Percentiles rank a stretch among this genome's conserved stretches.
Conservation (phyloP, 1,140 invertebrate genomes). For the Pseudomyrmex sp. region DNA sequence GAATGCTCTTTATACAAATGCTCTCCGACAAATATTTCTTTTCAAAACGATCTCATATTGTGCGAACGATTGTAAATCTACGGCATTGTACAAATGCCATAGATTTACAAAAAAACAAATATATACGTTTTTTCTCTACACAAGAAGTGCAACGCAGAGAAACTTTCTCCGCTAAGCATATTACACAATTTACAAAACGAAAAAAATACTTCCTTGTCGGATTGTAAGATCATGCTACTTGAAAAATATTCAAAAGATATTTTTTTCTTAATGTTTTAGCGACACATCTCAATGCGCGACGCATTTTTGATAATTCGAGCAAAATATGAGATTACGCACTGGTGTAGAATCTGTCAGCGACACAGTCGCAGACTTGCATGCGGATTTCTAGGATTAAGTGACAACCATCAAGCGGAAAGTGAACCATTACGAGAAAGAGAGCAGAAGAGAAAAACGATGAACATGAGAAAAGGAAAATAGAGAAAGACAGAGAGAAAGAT, state of each 20-base stretch:
- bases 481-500: neutral
- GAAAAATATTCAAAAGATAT: too few species aligned
- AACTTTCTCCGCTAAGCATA: too few species aligned
- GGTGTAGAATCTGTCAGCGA: neutral
- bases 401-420: slow-evolving; percentile 14
- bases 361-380: too few species aligned
- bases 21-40: neutral
- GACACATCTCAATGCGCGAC: too few species aligned
- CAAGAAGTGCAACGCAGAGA: neutral
- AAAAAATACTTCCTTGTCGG: too few species aligned
- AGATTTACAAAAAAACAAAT: too few species aligned
- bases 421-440: slow-evolving; percentile 6
- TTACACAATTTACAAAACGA: too few species aligned
- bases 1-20: neutral
- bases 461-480: neutral
- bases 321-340: neutral
- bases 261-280: too few species aligned
- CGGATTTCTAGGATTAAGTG: slow-evolving; percentile 26
- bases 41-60: neutral
- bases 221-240: too few species aligned
- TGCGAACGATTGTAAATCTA: neutral
- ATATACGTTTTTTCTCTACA: too few species aligned
- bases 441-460: neutral
- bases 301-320: neutral
- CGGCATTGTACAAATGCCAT: too few species aligned